Evolutionary conservation across 2,797 vertebrate species (phyloP), one percentile per base, ranked within the genome.

Genomic region (Erethizon dorsatum): DNA sequence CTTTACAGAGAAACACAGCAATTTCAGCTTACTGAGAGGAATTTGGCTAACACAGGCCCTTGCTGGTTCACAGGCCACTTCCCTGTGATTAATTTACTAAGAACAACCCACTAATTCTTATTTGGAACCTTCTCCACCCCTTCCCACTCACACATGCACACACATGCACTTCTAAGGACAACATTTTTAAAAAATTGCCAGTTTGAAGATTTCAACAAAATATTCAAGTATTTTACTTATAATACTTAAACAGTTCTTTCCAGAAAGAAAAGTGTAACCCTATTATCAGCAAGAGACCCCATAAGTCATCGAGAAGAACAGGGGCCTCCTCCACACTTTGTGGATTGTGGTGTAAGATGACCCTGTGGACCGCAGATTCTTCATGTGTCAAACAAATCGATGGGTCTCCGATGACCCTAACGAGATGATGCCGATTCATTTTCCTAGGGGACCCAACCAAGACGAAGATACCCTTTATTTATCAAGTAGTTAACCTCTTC

Each of bases 231-330:
- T 82, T 85, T 86, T 57, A 63, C 26, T 85, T 95, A 79, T 85
- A 33, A 59, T 89, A 87, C 56, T 88, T 80, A 91, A 17, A 69
- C 1, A 67, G 24, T 52, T 90, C 52, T 88, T 93, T 93, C 56
- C 52, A 83, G 84, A 92, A 94, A 71, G 54, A 71, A 96, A 84
- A 95, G 10, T n/a, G 41, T 52, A 92, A n/a, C 18, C 79, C 20
- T 54, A 18, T 24, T 28, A 63, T 10, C 13, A 93, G 41, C 11
- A 88, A 56, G 28, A 84, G 79, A 82, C 12, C 54, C 14, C 67
- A 63, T 0, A 13, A 41, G 50, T 52, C 52, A 52, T 6, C 2
- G 6, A 45, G 69, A 85, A 82, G 47, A n/a, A 15, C 18, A 4
- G 1, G 13, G 75, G 59, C 13, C 10, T 59, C 37, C 26, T 75